Evolutionary conservation across 2,113 vertebrate genomes (phyloP).

Genomic region (Nycticryphes semicollaris): DNA sequence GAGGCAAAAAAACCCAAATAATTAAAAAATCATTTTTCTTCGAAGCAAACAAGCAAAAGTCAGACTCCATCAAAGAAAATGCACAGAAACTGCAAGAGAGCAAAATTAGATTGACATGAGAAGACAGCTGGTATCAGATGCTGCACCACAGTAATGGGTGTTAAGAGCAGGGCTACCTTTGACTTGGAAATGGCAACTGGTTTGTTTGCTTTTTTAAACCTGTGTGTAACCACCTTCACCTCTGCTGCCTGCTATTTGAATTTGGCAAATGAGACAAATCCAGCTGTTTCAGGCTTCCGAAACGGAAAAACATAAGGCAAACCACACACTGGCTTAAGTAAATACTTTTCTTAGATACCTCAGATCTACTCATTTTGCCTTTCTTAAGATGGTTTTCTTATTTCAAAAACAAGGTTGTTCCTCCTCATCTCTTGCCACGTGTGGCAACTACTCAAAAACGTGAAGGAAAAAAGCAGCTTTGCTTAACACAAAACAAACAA

Average conservation of each 20-base stretch:
- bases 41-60: background rate
- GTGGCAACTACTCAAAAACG: background rate
- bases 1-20: background rate
- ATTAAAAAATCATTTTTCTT: background rate
- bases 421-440: background rate
- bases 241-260: background rate
- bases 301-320: background rate
- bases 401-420: background rate
- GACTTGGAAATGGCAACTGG: background rate
- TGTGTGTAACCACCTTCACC: background rate
- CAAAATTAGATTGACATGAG: background rate
- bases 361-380: background rate
- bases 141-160: background rate
- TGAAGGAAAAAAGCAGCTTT: background rate
- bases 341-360: background rate
- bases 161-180: background rate
- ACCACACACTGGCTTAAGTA: background rate
- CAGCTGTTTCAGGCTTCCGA: conserved; percentile 12
- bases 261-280: background rate
- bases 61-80: background rate
- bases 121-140: background rate
- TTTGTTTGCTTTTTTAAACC: background rate
- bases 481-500: background rate
- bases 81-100: background rate
- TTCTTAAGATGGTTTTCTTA: background rate